Percentiles rank a stretch among this genome's conserved stretches.
These are phyloP conservation scores for Enchytraeus crypticus DNA, from an alignment of 2,888 invertebrate genomes.

Conservation along the genomic window DNA sequence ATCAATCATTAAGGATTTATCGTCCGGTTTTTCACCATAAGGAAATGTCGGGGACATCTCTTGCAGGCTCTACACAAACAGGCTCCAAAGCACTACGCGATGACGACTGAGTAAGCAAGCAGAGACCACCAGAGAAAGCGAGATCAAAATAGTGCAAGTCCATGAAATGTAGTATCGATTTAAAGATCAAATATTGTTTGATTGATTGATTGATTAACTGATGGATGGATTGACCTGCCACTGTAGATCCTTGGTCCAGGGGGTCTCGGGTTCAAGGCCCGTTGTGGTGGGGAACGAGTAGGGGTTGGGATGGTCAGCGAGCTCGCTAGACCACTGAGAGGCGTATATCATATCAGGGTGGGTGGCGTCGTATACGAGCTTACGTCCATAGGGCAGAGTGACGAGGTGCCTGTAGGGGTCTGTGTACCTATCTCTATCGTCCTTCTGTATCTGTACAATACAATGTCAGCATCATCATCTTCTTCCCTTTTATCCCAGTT, in stretches of 20 bases:
- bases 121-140: no score
- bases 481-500: no score
- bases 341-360: slow-evolving; percentile 30
- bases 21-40: no score
- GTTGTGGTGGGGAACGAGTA: slow-evolving; percentile 28
- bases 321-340: slow-evolving; percentile 26
- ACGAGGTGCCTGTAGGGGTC: slow-evolving; percentile 24
- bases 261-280: slow-evolving; percentile 21
- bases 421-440: slow-evolving; percentile 26
- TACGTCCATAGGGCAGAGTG: slow-evolving; percentile 19
- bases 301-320: slow-evolving; percentile 23
- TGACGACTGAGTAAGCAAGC: no score
- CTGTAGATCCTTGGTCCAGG: slow-evolving; percentile 23
- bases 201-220: no score
- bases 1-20: no score
- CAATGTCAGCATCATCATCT: no score
- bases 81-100: no score
- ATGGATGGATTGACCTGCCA: slow-evolving; percentile 22
- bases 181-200: no score
- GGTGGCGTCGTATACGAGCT: slow-evolving; percentile 25
- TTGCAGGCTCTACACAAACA: no score
- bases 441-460: slow-evolving; percentile 16
- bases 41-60: no score
- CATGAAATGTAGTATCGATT: no score
- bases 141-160: neutral